Base-by-base conservation (phyloP, 2,888 invertebrate species). In the Nemotelus pantherinus region DNA sequence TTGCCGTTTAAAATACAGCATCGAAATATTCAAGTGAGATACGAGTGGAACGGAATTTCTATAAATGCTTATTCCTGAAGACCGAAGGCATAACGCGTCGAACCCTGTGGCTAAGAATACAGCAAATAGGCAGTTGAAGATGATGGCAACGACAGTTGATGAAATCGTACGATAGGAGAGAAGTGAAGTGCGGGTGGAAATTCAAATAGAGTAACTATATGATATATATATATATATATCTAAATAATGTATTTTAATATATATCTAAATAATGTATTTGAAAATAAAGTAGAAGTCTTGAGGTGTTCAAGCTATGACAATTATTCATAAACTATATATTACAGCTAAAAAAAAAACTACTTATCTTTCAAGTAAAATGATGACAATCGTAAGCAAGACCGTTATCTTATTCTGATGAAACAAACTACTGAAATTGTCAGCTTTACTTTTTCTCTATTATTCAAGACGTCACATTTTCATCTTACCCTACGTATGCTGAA, bases 41-140 rank as follows among this genome's bases (percentile, higher is more conserved):
- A 25, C 25, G 25, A 25, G 25, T 25, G 25, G 25, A 25, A 25
- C 25, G 25, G 25, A 25, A 25, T 25, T 25, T 25, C 25, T 25
- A 25, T 25, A 25, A 25, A 25, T 25, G 25, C 1, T 25, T 25
- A 25, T 25, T 25, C 25, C 25, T 25, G 25, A 44, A n/a, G 10
- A 10, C n/a, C 39, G 25, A 25, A 25, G 50, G 41, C 48, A 65
- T 47, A 68, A 50, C 50, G 50, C 48, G 50, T 68, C 67, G 50
- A 48, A 68, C 67, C 67, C 67, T 68, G 48, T 25, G 48, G 67
- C 67, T 45, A 25, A 68, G 6, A 39, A n/a, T 39, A 48, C 50
- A 68, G 25, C 39, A 68, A 50, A 68, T 25, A 68, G 41, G 41
- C 60, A 39, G 60, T 58, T 58, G 41, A 60, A 39, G 60, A 7